These are phyloP conservation scores for Myoxocephalus aenaeus DNA, from an alignment of 2,797 vertebrate genomes.

Conservation along the genomic window DNA sequence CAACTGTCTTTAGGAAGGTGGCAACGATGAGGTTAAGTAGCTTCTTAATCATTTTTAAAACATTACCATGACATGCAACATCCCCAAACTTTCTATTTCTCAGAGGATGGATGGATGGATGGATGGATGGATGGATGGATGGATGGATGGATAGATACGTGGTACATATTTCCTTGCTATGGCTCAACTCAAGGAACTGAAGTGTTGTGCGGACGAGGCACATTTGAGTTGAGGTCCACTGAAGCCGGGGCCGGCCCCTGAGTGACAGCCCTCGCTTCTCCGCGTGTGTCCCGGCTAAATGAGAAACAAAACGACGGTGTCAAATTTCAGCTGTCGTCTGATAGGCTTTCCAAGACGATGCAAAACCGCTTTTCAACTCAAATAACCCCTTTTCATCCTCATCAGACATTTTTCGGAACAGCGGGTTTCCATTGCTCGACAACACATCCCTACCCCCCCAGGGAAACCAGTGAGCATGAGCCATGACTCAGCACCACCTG, in stretches of 20 bases:
- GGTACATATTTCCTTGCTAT: constrained; percentile 16
- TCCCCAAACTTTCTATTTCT: neutral
- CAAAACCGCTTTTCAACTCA: constrained; percentile 48
- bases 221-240: constrained; percentile 44
- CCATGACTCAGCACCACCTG: constrained; percentile 69
- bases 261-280: constrained; percentile 65
- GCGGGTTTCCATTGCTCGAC: constrained; percentile 35
- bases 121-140: neutral
- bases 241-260: constrained; percentile 26
- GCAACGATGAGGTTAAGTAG: neutral
- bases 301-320: constrained; percentile 73
- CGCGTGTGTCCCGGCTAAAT: constrained; percentile 57
- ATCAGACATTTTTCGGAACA: constrained; percentile 51
- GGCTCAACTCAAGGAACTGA: constrained; percentile 18
- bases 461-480: constrained; percentile 45
- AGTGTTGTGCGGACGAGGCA: constrained; percentile 38
- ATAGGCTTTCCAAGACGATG: constrained; percentile 57
- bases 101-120: neutral
- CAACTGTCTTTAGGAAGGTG: neutral
- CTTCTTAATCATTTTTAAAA: constrained; percentile 4
- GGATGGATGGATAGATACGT: neutral
- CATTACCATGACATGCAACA: neutral
- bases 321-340: constrained; percentile 62
- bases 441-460: neutral
- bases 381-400: constrained; percentile 48